These are phyloP conservation scores for Crambe crambe DNA, from an alignment of 37 sponge, comb jelly and placozoan genomes.

Conservation along the genomic window DNA sequence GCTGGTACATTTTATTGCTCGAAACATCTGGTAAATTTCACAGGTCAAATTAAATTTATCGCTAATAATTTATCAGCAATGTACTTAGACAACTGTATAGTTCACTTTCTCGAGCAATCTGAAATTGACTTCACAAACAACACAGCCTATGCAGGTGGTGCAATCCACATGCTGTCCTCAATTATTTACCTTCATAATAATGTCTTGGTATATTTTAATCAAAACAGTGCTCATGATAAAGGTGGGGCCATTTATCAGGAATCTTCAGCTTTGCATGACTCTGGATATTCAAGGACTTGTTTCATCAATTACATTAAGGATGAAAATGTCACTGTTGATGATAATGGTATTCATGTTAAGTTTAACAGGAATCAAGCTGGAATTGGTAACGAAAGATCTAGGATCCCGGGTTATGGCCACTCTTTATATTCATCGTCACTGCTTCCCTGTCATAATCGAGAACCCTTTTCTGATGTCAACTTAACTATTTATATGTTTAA, in stretches of 20 bases:
- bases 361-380: neutral
- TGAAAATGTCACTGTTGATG: neutral
- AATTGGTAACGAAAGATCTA: slow-evolving; percentile 4
- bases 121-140: neutral
- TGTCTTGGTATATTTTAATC: neutral
- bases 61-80: neutral
- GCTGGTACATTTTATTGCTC: neutral
- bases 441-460: slow-evolving; percentile 12
- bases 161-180: slow-evolving; percentile 7
- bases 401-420: neutral
- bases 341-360: neutral
- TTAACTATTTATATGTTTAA: slow-evolving; percentile 2
- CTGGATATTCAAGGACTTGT: slow-evolving; percentile 6
- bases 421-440: slow-evolving; percentile 15
- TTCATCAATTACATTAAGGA: slow-evolving; percentile 16
- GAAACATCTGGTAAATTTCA: neutral
- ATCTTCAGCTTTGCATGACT: neutral
- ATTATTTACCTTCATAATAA: neutral
- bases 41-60: too few relatives aligned
- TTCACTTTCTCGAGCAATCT: neutral
- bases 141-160: slow-evolving; percentile 7
- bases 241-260: slow-evolving; percentile 23
- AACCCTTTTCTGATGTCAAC: neutral
- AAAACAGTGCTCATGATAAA: slow-evolving; percentile 10
- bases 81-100: neutral